Evolutionary conservation across 2,797 vertebrate genomes (phyloP).

Genomic region (Margarornis squamiger): DNA sequence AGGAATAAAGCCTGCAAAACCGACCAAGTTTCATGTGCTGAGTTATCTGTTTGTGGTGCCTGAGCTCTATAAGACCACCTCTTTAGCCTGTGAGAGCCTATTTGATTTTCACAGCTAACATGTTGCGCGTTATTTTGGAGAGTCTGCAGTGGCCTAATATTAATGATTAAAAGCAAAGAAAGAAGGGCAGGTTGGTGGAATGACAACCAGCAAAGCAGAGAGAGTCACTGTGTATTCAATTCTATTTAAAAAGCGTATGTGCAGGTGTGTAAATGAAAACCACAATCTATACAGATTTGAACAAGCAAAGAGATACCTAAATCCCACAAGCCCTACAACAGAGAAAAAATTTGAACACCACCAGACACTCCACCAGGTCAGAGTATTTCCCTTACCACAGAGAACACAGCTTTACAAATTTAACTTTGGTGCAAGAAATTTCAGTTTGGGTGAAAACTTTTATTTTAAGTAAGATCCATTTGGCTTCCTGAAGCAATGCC

Average conservation of each 20-base stretch:
- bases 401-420: neutral
- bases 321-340: neutral
- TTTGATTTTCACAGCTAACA: neutral
- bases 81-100: neutral
- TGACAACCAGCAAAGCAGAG: neutral
- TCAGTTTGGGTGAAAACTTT: neutral
- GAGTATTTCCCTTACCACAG: neutral
- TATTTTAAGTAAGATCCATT: neutral
- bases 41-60: neutral
- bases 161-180: neutral
- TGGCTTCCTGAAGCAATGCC: neutral
- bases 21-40: fast-evolving
- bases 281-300: neutral
- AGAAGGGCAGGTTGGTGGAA: neutral
- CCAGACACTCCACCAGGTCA: neutral
- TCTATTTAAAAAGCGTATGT: neutral
- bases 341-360: neutral
- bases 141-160: neutral
- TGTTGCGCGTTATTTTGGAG: fast-evolving
- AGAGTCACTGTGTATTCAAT: neutral
- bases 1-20: neutral
- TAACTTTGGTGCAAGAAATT: neutral
- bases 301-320: neutral
- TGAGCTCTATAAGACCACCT: neutral
- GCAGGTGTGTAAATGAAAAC: neutral